Evolutionary conservation across 2,797 vertebrate genomes (phyloP).

Genomic region (Clarias fuscus): DNA sequence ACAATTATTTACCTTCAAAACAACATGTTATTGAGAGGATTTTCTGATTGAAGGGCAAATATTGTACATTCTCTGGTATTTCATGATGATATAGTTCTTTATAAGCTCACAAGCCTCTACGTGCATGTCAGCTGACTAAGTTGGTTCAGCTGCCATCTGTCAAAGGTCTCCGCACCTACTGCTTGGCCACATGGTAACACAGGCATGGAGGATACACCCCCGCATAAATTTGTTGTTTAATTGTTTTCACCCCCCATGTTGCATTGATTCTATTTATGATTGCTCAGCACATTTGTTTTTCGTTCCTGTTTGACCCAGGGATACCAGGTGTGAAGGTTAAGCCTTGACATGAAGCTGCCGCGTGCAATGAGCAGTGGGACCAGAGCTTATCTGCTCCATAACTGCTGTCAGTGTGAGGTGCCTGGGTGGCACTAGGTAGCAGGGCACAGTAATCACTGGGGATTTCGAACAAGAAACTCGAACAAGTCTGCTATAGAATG

Average conservation of each 20-base stretch:
- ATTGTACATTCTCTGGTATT: neutral
- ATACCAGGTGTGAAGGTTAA: neutral
- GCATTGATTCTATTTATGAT: neutral
- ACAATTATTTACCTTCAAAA: neutral
- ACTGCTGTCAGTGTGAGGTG: neutral
- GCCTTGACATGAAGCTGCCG: neutral
- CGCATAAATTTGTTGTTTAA: slow-evolving; percentile 1
- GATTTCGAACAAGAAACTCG: neutral
- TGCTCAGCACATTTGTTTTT: neutral
- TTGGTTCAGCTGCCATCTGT: slow-evolving; percentile 59
- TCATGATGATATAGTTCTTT: neutral
- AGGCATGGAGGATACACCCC: slow-evolving; percentile 42
- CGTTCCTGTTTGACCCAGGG: neutral
- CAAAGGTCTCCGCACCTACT: slow-evolving; percentile 50
- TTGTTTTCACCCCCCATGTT: neutral
- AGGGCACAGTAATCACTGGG: neutral
- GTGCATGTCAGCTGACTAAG: neutral
- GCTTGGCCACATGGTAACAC: slow-evolving; percentile 53
- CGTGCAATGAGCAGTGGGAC: neutral
- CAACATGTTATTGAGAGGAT: neutral
- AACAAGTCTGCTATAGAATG: neutral
- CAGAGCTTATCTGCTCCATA: neutral
- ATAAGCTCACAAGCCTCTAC: neutral
- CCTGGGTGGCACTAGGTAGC: neutral
- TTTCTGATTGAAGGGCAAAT: neutral